Percentiles rank a stretch among this genome's conserved stretches.
Conservation (phyloP, 2,113 vertebrate species). For the Grammomys dolichurus region DNA sequence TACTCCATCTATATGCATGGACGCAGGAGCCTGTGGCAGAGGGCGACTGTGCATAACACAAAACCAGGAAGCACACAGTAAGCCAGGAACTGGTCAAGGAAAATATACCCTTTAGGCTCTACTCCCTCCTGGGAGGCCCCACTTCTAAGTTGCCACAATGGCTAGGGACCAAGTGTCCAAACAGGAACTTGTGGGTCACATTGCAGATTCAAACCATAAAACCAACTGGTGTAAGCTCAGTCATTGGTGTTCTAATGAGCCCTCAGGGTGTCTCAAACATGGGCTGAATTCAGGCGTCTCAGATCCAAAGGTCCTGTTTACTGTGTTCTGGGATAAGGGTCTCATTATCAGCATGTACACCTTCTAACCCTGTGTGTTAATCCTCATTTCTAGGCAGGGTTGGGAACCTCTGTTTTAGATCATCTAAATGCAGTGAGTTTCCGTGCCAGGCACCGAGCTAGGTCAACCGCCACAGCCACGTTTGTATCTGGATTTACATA, state of each 20-base stretch:
- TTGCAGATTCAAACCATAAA: not conserved
- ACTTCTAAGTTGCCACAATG: not conserved
- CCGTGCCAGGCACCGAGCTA: not conserved
- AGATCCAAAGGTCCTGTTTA: not conserved
- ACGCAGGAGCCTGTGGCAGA: not conserved
- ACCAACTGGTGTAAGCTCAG: not conserved
- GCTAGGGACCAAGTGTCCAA: not conserved
- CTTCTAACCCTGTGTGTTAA: not conserved
- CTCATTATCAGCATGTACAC: not conserved
- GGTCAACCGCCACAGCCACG: not conserved
- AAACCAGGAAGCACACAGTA: not conserved
- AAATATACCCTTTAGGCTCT: not conserved
- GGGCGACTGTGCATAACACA: not conserved
- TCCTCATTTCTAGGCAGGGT: conserved; percentile 14
- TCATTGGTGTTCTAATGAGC: not conserved
- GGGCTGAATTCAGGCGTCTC: not conserved
- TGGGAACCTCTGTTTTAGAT: not conserved
- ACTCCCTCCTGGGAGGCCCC: not conserved
- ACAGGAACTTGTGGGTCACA: not conserved
- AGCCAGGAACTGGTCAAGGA: too few relatives aligned
- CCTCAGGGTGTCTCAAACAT: not conserved
- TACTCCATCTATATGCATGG: not conserved
- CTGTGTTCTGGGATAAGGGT: not conserved
- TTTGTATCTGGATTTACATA: not conserved
- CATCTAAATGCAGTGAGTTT: not conserved